Conservation (phyloP, 1,140 invertebrate genomes). For the Brachionus plicatilis region DNA sequence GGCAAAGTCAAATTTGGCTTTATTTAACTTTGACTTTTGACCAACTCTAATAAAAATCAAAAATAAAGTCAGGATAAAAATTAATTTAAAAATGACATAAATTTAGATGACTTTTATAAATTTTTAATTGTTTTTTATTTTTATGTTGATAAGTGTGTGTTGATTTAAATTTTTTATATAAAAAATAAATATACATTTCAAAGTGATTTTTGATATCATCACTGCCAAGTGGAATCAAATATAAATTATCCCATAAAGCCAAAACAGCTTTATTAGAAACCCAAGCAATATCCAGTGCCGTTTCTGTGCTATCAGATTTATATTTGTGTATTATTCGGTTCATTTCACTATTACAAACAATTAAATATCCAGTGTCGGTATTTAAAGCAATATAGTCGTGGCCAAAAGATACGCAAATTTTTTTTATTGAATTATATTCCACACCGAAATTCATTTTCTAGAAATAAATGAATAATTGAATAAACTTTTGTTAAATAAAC, state of each 20-base stretch:
- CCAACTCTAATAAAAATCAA: no score
- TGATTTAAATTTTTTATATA: not conserved
- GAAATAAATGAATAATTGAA: no score
- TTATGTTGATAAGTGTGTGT: no score
- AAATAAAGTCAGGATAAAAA: no score
- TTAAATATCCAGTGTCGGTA: not conserved
- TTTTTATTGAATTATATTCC: not conserved
- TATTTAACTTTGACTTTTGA: no score
- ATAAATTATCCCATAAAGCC: slow-evolving; percentile 11
- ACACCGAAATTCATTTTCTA: slow-evolving; percentile 26
- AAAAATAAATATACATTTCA: slow-evolving; percentile 31
- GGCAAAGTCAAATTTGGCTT: no score
- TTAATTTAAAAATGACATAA: no score
- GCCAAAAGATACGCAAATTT: slow-evolving; percentile 22
- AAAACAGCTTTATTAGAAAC: slow-evolving; percentile 5
- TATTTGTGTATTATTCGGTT: slow-evolving; percentile 12
- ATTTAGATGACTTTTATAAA: no score
- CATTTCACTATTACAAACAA: slow-evolving; percentile 30
- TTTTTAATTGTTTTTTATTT: no score
- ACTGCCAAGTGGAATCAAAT: slow-evolving; percentile 5
- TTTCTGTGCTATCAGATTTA: not conserved
- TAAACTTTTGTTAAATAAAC: no score
- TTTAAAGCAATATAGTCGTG: slow-evolving; percentile 15
- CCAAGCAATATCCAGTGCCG: not conserved
- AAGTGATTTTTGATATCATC: slow-evolving; percentile 11